phyloP scores from a whole-genome alignment of 1,140 invertebrate species.

The Magallana ariakensis region DNA sequence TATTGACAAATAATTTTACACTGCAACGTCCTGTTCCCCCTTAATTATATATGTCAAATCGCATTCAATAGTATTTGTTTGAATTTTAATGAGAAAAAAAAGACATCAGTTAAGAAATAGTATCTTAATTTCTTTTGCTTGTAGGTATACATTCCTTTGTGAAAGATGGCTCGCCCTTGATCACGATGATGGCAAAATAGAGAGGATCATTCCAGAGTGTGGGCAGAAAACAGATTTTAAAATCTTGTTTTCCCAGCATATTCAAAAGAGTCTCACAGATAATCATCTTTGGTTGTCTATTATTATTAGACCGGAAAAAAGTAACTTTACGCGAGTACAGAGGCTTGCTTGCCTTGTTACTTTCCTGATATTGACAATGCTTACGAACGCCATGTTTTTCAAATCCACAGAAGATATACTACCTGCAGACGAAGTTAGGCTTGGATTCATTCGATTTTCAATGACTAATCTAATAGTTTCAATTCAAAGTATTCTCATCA shows the following conservation, averaged over 20 bases:
- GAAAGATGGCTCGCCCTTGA: constrained; percentile 77
- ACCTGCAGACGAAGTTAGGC: constrained; percentile 24
- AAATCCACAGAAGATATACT: constrained; percentile 47
- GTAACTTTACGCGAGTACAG: constrained; percentile 80
- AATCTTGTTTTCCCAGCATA: constrained; percentile 78
- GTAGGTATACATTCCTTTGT: constrained; percentile 75
- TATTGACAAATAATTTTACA: too few species aligned
- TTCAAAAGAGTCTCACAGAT: constrained; percentile 78
- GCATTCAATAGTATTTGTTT: too few species aligned
- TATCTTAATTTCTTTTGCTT: neutral
- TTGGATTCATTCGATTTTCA: constrained; percentile 61
- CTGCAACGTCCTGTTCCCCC: too few species aligned
- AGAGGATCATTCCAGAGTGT: constrained; percentile 72
- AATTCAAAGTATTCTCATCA: constrained; percentile 56
- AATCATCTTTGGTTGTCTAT: constrained; percentile 81
- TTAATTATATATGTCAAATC: too few species aligned
- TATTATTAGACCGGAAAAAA: constrained; percentile 79
- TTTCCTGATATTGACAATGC: constrained; percentile 80
- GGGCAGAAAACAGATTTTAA: constrained; percentile 72
- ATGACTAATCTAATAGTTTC: constrained; percentile 59
- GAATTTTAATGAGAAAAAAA: neutral
- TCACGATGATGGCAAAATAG: constrained; percentile 73
- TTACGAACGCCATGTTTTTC: constrained; percentile 79
- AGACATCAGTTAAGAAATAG: too few species aligned
- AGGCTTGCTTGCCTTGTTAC: constrained; percentile 79